Base-by-base conservation (phyloP, 1,140 invertebrate genomes). In the Drosophila suzukii region DNA sequence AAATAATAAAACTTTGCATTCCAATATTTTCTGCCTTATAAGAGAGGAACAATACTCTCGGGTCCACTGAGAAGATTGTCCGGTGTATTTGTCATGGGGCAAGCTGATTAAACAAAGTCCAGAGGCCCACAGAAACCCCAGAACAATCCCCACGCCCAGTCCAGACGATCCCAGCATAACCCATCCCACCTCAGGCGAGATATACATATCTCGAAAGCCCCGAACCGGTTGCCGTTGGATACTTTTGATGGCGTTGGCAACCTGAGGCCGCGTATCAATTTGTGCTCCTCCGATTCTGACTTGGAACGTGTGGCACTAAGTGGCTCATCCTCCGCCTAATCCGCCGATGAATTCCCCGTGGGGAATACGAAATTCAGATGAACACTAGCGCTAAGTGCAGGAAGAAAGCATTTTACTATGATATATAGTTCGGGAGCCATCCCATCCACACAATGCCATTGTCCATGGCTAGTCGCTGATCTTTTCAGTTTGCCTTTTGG, bases 251-350 rank as follows among this genome's bases (percentile, higher is more conserved):
- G 58, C 63, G 63, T 30, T 66, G 60, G 76, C 67, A 88, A 86
- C 75, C 79, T 86, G 83, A 76, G 83, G 75, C 75, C 84, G 83
- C 83, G 75, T 79, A 86, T 86, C 83, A 86, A 86, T 86, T 86
- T 67, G 65, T 50, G 34, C 43, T 47, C 49, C 43, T 39, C 49
- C 70, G 70, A 72, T 60, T 71, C 62, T 73, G 83, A 79, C 80
- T 79, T 77, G 73, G 49, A 79, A 51, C 83, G 83, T 86, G 83
- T 86, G 84, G 66, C 84, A 83, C 75, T 83, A 86, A 86, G 79
- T 86, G 84, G 83, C 72, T 82, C 83, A 86, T 86, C 83, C 83
- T 89, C 76, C 78, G 46, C 8, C 47, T 75, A 39, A 60, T 60
- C 51, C 51, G 53, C 17, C 39, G 38, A 34, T 61, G 62, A 84